Base-by-base conservation (phyloP, 2,797 vertebrate species). In the Pagetopsis macropterus region DNA sequence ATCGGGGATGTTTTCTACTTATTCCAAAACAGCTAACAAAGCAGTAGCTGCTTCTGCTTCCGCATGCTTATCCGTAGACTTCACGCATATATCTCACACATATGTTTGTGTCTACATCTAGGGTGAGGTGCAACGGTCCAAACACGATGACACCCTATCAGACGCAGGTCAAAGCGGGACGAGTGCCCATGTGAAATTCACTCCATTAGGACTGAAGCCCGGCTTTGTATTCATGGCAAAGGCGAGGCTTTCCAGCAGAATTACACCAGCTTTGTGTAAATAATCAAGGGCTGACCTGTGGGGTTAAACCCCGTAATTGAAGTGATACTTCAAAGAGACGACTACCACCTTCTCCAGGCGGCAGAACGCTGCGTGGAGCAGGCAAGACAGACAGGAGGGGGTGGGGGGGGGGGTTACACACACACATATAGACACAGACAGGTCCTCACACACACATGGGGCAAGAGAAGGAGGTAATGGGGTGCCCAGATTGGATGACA, bases 241-340 rank as follows among this genome's bases (percentile, higher is more conserved):
- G 95, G 94, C 92, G 87, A 94, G 85, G 94, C 95, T 96, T 96
- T 96, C 93, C 93, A 92, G 93, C 93, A 96, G 94, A 96, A 98
- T 97, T 96, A 97, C 94, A 95, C 92, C 89, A 94, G 94, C 95
- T 96, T 97, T 97, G 97, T 97, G 95, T 97, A 96, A 97, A 97
- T 98, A 98, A 99, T 98, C 96, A 97, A 96, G 96, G 93, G 94
- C 94, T 97, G 97, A 98, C 97, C 96, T 96, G 88, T 94, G 91
- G 94, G 97, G 97, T 98, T 98, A 98, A 98, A 98, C 95, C 97
- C 96, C 90, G 93, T 98, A 97, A 98, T 98, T 98, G 96, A 96
- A 97, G 95, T 95, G 96, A 96, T 97, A 96, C 98, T 99, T 99
- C 97, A 99, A 99, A 99, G 97, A 93, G 94, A 94, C 91, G 92